Evolutionary conservation across 2,797 vertebrate species (phyloP), one percentile per base, ranked within the genome.

Genomic region (Tragopan temminckii): DNA sequence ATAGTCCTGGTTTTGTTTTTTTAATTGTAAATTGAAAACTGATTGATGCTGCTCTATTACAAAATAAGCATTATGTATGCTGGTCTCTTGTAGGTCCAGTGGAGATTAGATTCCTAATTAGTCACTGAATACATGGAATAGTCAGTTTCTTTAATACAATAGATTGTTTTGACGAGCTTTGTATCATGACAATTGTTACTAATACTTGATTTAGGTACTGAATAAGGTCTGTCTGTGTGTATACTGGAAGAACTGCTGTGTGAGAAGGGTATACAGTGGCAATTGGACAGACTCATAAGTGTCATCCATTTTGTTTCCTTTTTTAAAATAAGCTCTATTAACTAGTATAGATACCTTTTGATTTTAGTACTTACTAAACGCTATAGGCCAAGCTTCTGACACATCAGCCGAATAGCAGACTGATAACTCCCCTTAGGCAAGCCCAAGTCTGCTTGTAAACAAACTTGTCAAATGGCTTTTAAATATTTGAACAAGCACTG

Each of bases 351-450:
- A 12, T 76, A 77, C 23, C 11, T 46, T 43, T 52, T 70, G 76
- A 50, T 80, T 76, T 74, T 77, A 46, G 17, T 72, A 24, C 21
- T 79, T 80, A 50, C 0, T 57, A 29, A 72, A 42, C 48, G 5
- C 45, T 52, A 61, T 7, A 58, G 55, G 21, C 33, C n/a, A 76
- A 23, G 68, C 69, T 89, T 90, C 78, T 93, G 13, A 70, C 53
- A 80, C 40, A 40, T 31, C 38, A 38, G 25, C 40, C 36, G 62
- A 36, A 11, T 11, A 72, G 20, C 45, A 88, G 13, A 14, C 64
- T 50, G 64, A 38, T 75, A 40, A 24, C 27, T 93, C 36, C 29
- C n/a, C n/a, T n/a, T n/a, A n/a, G n/a, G n/a, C n/a, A n/a, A n/a
- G n/a, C n/a, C n/a, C n/a, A n/a, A n/a, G n/a, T n/a, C n/a, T n/a